phyloP scores from a whole-genome alignment of 30 jellyfish, hydroid and myxozoan species.

The Catostylus mosaicus region DNA sequence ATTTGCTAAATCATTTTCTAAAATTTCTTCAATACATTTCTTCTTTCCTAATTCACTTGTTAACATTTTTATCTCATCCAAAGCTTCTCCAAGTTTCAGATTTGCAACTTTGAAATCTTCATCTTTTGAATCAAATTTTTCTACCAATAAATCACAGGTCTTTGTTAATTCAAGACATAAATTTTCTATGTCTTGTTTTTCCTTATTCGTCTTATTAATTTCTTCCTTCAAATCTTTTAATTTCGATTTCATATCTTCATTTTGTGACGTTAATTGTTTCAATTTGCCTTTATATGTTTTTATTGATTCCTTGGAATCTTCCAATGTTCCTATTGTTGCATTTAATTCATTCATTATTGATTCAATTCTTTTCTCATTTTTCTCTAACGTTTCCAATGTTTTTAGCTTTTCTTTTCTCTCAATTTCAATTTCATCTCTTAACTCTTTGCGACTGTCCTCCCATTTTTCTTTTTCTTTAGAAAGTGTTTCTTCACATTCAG shows the following conservation, averaged over 20 bases:
- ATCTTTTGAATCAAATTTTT: background rate
- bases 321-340: background rate
- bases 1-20: background rate
- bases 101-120: background rate
- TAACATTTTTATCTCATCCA: background rate
- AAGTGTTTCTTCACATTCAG: background rate
- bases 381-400: conserved; percentile 4
- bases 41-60: background rate
- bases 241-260: background rate
- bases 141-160: background rate
- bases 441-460: background rate
- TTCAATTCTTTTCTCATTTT: conserved; percentile 16
- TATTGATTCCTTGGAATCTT: background rate
- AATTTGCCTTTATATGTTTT: background rate
- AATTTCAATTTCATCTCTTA: background rate
- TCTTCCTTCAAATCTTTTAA: background rate
- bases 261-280: background rate
- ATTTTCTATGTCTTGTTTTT: background rate
- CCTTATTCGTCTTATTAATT: background rate
- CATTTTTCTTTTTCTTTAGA: background rate
- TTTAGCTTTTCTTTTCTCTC: background rate
- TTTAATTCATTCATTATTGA: conserved; percentile 20
- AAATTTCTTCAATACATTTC: background rate
- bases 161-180: background rate
- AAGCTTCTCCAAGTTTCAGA: background rate